Conservation (phyloP, 2,113 vertebrate species). For the Notarius quadriscutis region DNA sequence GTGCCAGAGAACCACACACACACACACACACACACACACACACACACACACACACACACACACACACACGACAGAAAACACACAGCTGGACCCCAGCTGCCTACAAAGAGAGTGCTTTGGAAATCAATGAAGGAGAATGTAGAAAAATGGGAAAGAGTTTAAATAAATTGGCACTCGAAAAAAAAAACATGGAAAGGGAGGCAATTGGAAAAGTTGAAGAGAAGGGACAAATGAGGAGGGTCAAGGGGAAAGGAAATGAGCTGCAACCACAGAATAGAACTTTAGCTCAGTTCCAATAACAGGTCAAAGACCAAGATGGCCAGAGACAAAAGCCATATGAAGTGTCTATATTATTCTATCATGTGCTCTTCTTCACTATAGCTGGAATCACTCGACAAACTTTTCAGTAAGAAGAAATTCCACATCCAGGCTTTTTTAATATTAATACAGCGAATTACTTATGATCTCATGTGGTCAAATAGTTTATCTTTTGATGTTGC, state of each 20-base stretch:
- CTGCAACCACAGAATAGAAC: slow-evolving; percentile 23
- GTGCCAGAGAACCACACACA: slow-evolving; percentile 74
- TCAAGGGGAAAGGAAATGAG: slow-evolving; percentile 38
- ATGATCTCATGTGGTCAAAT: not conserved
- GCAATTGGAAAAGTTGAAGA: slow-evolving; percentile 64
- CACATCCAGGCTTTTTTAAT: not conserved
- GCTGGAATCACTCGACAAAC: not conserved
- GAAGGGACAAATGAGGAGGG: slow-evolving; percentile 12
- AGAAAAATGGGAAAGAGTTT: slow-evolving; percentile 74
- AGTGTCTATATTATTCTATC: not conserved
- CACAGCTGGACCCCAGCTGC: slow-evolving; percentile 82
- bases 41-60: slow-evolving; percentile 67
- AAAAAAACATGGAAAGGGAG: slow-evolving; percentile 64
- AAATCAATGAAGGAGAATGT: slow-evolving; percentile 84
- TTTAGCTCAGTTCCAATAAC: not conserved
- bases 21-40: slow-evolving; percentile 44
- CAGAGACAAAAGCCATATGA: slow-evolving; percentile 2
- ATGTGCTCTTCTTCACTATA: not conserved
- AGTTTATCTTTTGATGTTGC: not conserved
- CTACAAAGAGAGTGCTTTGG: slow-evolving; percentile 79
- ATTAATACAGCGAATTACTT: not conserved
- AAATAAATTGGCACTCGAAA: slow-evolving; percentile 82
- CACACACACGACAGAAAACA: slow-evolving; percentile 55
- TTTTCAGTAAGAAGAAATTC: not conserved
- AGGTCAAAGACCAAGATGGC: slow-evolving; percentile 21